These are phyloP conservation scores for Ips nitidus DNA, from an alignment of 1,140 invertebrate species.

Conservation along the genomic window DNA sequence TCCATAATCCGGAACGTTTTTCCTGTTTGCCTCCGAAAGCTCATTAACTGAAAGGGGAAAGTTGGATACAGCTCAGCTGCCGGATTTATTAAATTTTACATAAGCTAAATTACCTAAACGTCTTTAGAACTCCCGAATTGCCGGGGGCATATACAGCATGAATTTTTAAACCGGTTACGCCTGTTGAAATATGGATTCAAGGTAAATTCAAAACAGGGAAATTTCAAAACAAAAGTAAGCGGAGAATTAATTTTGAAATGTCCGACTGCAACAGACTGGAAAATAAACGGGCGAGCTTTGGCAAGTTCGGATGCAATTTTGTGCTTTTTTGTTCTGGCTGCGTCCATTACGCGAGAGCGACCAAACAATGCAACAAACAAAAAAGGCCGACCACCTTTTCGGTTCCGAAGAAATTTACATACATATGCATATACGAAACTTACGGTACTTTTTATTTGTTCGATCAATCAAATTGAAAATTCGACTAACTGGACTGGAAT, in stretches of 20 bases:
- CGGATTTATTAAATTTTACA: conserved; percentile 16
- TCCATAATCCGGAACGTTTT: conserved; percentile 9
- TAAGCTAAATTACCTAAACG: conserved; percentile 15
- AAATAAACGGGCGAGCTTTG: too few relatives aligned
- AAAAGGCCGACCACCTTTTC: too few relatives aligned
- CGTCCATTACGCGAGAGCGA: too few relatives aligned
- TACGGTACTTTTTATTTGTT: conserved; percentile 3
- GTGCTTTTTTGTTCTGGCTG: too few relatives aligned
- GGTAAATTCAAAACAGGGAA: background rate
- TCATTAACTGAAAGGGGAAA: conserved; percentile 14
- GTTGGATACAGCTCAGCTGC: conserved; percentile 10
- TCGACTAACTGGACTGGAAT: too few relatives aligned
- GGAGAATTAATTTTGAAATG: too few relatives aligned
- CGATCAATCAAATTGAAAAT: conserved; percentile 11
- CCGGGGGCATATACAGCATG: background rate
- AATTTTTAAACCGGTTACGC: conserved; percentile 6
- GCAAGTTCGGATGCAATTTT: too few relatives aligned
- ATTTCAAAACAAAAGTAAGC: too few relatives aligned
- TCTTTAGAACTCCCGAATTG: background rate
- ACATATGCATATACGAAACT: conserved; percentile 1
- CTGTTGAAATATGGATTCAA: background rate
- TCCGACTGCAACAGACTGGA: too few relatives aligned
- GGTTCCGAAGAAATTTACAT: conserved; percentile 1
- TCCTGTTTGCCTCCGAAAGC: conserved; percentile 11
- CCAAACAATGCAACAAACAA: too few relatives aligned